A percentile compares a stretch with the other conserved stretches of the same genome.
These are phyloP conservation scores for Flexamia atlantica DNA, from an alignment of 2,888 invertebrate genomes.

Conservation along the genomic window DNA sequence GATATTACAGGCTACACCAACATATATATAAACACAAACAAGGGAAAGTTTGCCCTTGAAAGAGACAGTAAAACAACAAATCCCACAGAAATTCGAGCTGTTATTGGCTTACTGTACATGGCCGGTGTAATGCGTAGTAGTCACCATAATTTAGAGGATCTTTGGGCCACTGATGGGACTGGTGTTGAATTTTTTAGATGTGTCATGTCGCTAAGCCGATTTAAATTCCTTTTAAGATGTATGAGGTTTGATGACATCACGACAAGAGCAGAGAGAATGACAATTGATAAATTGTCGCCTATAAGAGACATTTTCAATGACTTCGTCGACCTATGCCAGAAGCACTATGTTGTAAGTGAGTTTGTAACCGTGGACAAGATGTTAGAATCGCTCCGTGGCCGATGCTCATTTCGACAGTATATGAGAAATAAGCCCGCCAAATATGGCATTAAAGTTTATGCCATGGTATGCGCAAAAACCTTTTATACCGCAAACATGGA, in stretches of 20 bases:
- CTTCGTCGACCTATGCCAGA: no score
- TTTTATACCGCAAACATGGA: constrained; percentile 18
- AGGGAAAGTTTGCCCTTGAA: constrained; percentile 11
- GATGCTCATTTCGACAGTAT: constrained; percentile 19
- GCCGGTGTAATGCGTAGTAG: constrained; percentile 2
- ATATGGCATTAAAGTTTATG: constrained; percentile 44
- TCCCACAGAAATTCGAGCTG: not conserved
- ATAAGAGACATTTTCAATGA: constrained; percentile 12
- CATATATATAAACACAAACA: constrained; percentile 11
- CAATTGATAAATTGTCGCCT: constrained; percentile 8
- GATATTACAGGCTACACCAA: constrained; percentile 31
- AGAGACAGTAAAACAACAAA: constrained; percentile 20
- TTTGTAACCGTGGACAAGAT: no score
- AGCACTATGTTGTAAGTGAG: no score
- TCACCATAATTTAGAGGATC: constrained; percentile 32
- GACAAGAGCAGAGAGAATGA: no score
- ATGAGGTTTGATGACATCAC: no score
- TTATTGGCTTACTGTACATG: no score
- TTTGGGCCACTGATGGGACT: not conserved
- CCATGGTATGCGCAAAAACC: constrained; percentile 2
- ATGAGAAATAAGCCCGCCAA: constrained; percentile 18
- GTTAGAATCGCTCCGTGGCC: constrained; percentile 20
- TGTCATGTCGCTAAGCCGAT: constrained; percentile 28
- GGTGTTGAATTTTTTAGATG: constrained; percentile 38
- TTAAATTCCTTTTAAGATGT: not conserved